Evolutionary conservation across 2,797 vertebrate species (phyloP).

Genomic region (Pyrocephalus nanus): DNA sequence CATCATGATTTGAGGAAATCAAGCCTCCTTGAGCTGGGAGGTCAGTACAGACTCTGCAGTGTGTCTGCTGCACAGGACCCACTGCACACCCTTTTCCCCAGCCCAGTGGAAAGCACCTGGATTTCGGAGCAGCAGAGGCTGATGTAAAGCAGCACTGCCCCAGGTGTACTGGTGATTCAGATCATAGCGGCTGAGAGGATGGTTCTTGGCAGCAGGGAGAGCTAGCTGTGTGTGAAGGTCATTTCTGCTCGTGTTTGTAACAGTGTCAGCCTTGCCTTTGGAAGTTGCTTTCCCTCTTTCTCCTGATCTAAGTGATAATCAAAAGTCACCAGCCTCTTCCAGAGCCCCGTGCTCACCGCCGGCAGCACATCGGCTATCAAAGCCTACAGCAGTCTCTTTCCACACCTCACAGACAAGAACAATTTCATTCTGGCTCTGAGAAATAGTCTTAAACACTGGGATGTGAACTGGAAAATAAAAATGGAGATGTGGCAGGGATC

Average conservation of each 20-base stretch:
- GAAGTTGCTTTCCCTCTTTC: constrained; percentile 20
- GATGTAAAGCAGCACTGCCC: constrained; percentile 16
- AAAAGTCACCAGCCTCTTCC: constrained; percentile 4
- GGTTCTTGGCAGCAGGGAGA: constrained; percentile 20
- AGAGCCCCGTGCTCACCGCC: neutral
- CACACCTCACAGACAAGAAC: neutral
- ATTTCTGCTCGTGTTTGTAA: neutral
- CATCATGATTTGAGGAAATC: neutral
- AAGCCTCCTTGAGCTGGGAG: neutral
- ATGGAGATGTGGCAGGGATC: neutral
- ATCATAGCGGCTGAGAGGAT: constrained; percentile 22
- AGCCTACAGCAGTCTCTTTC: neutral
- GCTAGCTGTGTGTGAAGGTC: constrained; percentile 49
- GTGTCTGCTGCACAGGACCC: neutral
- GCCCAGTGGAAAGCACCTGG: neutral
- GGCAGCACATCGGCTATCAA: neutral
- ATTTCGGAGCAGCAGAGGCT: neutral
- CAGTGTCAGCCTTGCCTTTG: constrained; percentile 30
- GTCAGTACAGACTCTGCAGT: neutral
- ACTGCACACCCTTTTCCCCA: neutral
- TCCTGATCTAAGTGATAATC: constrained; percentile 55
- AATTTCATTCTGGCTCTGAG: neutral
- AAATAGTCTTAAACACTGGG: neutral
- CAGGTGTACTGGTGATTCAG: neutral
- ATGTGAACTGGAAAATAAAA: neutral